Percentiles rank a stretch among this genome's conserved stretches.
These are phyloP conservation scores for Callinectes sapidus DNA, from an alignment of 2,888 invertebrate genomes.

Conservation along the genomic window DNA sequence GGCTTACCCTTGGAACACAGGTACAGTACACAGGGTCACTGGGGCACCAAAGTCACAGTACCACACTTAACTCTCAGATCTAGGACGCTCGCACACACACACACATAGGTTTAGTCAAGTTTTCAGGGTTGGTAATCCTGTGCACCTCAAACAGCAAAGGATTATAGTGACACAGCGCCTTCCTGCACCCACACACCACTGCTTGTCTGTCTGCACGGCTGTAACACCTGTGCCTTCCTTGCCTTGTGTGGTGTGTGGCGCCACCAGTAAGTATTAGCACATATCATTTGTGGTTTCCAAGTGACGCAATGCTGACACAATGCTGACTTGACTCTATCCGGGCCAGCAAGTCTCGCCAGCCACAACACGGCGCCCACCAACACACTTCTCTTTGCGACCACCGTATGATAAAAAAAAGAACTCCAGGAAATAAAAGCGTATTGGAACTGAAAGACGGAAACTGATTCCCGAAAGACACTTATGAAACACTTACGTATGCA, in stretches of 20 bases:
- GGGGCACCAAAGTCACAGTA: neutral
- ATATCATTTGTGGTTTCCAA: neutral
- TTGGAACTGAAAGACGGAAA: conserved; percentile 19
- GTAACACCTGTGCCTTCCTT: neutral
- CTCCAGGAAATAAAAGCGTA: neutral
- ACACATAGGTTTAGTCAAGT: neutral
- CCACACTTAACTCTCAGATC: neutral
- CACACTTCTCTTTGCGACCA: neutral
- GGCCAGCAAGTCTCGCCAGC: neutral
- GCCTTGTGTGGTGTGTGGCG: neutral
- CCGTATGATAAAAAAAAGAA: neutral
- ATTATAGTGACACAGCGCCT: neutral
- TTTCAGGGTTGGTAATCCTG: neutral
- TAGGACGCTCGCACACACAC: neutral
- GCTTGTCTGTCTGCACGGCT: neutral
- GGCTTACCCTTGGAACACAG: neutral
- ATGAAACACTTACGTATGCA: neutral
- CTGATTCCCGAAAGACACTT: neutral
- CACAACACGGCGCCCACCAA: neutral
- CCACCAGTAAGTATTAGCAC: neutral
- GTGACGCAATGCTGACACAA: neutral
- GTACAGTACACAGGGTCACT: neutral
- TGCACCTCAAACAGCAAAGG: neutral
- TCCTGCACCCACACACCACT: neutral
- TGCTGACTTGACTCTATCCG: neutral